Evolutionary conservation across 2,113 vertebrate genomes (phyloP).

Genomic region (Platichthys stellatus): DNA sequence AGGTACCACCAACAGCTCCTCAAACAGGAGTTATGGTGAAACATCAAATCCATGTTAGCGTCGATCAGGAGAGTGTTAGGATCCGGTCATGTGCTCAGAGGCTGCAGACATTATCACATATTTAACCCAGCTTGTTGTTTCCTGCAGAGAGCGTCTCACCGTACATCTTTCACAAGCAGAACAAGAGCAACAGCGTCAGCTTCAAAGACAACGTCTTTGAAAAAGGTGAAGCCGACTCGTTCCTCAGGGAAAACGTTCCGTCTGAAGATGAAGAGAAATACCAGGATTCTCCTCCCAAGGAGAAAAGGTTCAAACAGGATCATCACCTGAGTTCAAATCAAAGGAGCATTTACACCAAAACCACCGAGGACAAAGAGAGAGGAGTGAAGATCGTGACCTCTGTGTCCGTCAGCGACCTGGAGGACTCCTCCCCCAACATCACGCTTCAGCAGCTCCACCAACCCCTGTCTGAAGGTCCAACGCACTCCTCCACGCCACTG

Average conservation of each 20-base stretch:
- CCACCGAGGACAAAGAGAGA: slow-evolving; percentile 41
- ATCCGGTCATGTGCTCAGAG: too few species aligned
- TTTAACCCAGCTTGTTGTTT: not conserved
- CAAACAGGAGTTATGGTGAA: too few species aligned
- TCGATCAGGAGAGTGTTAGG: too few species aligned
- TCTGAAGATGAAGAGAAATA: slow-evolving; percentile 72
- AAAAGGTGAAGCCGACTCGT: slow-evolving; percentile 68
- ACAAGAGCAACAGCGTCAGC: slow-evolving; percentile 48
- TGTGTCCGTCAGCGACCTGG: slow-evolving; percentile 75
- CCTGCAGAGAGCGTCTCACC: slow-evolving; percentile 69
- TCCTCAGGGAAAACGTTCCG: slow-evolving; percentile 60
- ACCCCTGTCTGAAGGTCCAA: slow-evolving; percentile 25
- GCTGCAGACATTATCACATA: too few species aligned
- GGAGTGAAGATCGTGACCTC: slow-evolving; percentile 75
- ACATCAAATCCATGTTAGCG: too few species aligned
- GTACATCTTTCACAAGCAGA: slow-evolving; percentile 58
- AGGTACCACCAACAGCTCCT: too few species aligned
- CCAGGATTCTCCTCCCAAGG: slow-evolving; percentile 39
- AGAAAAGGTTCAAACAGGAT: slow-evolving; percentile 64
- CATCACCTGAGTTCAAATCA: slow-evolving; percentile 68
- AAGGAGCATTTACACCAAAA: slow-evolving; percentile 52
- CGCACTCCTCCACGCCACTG: slow-evolving; percentile 29
- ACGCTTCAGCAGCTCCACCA: slow-evolving; percentile 65
- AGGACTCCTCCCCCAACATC: slow-evolving; percentile 71
- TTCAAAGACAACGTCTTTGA: slow-evolving; percentile 62